phyloP scores from a whole-genome alignment of 2,113 vertebrate species.

The Verasper variegatus region DNA sequence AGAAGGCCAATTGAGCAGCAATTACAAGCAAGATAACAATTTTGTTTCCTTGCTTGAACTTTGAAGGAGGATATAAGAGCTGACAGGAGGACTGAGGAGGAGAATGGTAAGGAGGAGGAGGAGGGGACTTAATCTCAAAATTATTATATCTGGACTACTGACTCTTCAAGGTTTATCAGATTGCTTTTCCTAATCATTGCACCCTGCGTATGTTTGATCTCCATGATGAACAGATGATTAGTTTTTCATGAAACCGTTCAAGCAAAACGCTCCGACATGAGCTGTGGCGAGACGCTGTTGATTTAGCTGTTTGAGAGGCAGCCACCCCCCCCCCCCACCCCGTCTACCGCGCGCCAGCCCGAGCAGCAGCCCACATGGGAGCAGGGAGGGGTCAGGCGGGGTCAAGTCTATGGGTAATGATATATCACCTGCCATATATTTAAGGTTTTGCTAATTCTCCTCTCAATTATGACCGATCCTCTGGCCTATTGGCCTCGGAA shows the following conservation, averaged over 20 bases:
- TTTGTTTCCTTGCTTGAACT: slow-evolving; percentile 64
- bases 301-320: slow-evolving; percentile 93
- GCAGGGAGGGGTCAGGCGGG: slow-evolving; percentile 85
- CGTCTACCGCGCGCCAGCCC: slow-evolving; percentile 83
- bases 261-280: slow-evolving; percentile 86
- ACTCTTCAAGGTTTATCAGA: slow-evolving; percentile 88
- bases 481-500: slow-evolving; percentile 76
- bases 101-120: slow-evolving; percentile 33
- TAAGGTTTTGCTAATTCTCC: slow-evolving; percentile 94
- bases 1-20: slow-evolving; percentile 52
- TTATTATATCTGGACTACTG: slow-evolving; percentile 90
- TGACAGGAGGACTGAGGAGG: slow-evolving; percentile 25
- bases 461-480: slow-evolving; percentile 86
- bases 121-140: slow-evolving; percentile 76
- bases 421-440: slow-evolving; percentile 93
- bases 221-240: slow-evolving; percentile 99
- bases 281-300: slow-evolving; percentile 94
- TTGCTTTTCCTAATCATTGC: slow-evolving; percentile 96
- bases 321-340: slow-evolving; percentile 79
- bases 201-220: slow-evolving; percentile 95
- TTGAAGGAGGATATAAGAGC: slow-evolving; percentile 38
- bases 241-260: slow-evolving; percentile 99
- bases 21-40: slow-evolving; percentile 73
- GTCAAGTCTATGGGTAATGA: slow-evolving; percentile 99
- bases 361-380: slow-evolving; percentile 86